Base-by-base conservation (phyloP, 1,140 invertebrate genomes). In the Dinoponera quadriceps region DNA sequence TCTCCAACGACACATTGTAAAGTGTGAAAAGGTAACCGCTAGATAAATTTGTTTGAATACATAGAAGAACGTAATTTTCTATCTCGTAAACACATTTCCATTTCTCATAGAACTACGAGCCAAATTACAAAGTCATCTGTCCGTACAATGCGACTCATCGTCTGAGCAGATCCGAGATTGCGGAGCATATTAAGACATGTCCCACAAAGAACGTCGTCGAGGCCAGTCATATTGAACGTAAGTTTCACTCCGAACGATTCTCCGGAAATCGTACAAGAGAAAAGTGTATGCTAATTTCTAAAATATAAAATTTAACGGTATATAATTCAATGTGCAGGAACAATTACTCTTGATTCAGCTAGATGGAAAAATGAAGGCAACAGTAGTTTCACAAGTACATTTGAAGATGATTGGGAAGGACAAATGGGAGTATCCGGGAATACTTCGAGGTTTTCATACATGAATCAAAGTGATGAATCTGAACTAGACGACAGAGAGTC, bases 121-220 rank as follows among this genome's bases (percentile, higher is more conserved):
- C 78, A 2, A 73, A 90, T 75, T 93, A 92, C 78, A 92, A 90
- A 82, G 51, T 86, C n/a, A 90, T 89, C 22, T 94, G 92, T 72
- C 93, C 92, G 2, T 93, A 88, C 55, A 89, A 93, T 83, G 93
- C 92, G 9, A 93, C 91, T 7, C 93, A 94, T 68, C 85, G 92
- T n/a, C 71, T 93, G 13, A 87, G 74, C 59, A 83, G 90, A 55
- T 1, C 14, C 38, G 91, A 94, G 59, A 55, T 94, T 13, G 18
- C 65, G 9, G 77, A 90, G 11, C 93, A 94, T 66, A 84, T 93
- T 1, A 7, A 29, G 4, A 74, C 29, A 9, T 94, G 93, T 66
- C 85, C 89, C 0, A 69, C 82, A 33, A 87, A 87, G 51, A 66
- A 54, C 48, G 54, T 48, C 22, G 48, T 90, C 1, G 74, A 89